Percentiles rank a stretch among this genome's conserved stretches.
Evolutionary conservation across 2,888 invertebrate genomes (phyloP).

Genomic region (Dioctria rufipes): DNA sequence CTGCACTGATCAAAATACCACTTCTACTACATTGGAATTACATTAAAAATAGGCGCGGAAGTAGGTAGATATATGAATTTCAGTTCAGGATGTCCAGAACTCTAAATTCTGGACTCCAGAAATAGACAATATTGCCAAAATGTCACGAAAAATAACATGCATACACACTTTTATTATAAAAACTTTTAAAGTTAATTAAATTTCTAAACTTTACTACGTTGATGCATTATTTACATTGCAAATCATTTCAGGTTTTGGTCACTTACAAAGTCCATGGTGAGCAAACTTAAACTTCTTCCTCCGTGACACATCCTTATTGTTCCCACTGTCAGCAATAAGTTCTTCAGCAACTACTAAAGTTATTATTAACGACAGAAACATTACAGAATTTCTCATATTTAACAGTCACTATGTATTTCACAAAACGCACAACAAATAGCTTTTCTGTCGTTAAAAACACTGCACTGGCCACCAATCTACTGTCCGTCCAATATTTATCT

Average conservation of each 20-base stretch:
- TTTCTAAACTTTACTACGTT: too few relatives aligned
- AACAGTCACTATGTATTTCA: background rate
- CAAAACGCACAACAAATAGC: background rate
- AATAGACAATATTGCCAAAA: too few relatives aligned
- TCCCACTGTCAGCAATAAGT: constrained; percentile 24
- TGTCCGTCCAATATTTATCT: constrained; percentile 30
- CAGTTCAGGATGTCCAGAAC: background rate
- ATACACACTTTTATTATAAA: too few relatives aligned
- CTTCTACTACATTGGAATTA: too few relatives aligned
- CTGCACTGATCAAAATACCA: too few relatives aligned
- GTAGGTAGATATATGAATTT: too few relatives aligned
- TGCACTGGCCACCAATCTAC: background rate
- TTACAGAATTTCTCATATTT: constrained; percentile 52
- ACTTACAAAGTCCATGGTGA: constrained; percentile 54
- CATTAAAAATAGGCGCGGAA: too few relatives aligned
- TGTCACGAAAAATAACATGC: too few relatives aligned
- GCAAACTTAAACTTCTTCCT: constrained; percentile 52
- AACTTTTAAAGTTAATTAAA: too few relatives aligned
- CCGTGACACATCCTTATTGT: constrained; percentile 24
- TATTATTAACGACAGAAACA: constrained; percentile 35
- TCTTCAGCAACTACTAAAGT: constrained; percentile 48
- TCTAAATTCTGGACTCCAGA: background rate
- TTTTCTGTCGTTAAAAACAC: too few relatives aligned
- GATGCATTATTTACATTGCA: background rate
- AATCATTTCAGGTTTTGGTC: background rate